Evolutionary conservation across 2,888 invertebrate genomes (phyloP), one percentile per base, ranked within the genome.

Genomic region (Ormyrus pomaceus): DNA sequence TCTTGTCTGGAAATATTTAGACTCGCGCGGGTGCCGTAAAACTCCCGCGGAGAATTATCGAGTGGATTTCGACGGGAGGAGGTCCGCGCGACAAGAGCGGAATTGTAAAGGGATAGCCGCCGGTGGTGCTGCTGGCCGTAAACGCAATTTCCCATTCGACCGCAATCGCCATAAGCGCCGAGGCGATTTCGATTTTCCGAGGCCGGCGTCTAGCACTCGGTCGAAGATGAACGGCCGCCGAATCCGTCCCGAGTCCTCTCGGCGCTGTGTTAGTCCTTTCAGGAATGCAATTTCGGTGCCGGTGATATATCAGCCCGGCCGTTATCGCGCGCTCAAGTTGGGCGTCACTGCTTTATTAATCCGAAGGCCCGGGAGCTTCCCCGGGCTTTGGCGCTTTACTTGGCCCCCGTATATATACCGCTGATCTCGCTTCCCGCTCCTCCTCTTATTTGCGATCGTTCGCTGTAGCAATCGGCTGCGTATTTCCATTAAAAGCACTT

Each of bases 291-390:
- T 86, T 87, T 87, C 81, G 84, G 83, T 72, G 64, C 64, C 13
- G 50, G 83, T 84, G 85, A 86, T 87, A 87, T 86, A 87, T 87
- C 86, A 87, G 79, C 83, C 77, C 13, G 64, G 65, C 83, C 80
- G 83, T 84, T 83, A 83, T 82, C 82, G 82, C 77, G 58, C 75
- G 66, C 80, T 65, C 77, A 82, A 84, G 84, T 85, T 86, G 84
- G 84, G 84, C 84, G 83, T 84, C 87, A 85, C 86, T 85, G 85
- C 84, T 87, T 87, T 87, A 87, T 87, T 87, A 88, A 87, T 87
- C 87, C 86, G 34, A 34, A 4, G 34, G 34, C 83, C 83, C 84
- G 85, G 45, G 34, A n/a, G 72, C 61, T 34, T 8, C 10, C 10
- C n/a, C 8, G 13, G 56, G 11, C 53, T 56, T 46, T 34, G 34